Percentiles rank a stretch among this genome's conserved stretches.
Conservation (phyloP, 2,888 invertebrate genomes). For the Dryocosmus kuriphilus region DNA sequence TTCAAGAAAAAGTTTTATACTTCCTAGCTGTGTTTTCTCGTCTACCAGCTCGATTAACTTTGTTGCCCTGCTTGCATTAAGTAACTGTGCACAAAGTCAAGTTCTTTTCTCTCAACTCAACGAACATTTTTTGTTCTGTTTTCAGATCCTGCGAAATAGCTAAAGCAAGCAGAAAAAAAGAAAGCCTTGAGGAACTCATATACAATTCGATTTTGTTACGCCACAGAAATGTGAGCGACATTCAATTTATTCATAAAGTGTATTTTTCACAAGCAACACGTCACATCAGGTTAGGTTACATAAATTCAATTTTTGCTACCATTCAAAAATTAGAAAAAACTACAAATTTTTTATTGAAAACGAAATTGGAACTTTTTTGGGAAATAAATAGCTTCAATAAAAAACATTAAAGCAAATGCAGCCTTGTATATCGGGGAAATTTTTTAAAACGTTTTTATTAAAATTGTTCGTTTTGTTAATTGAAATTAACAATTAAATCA, state of each 20-base stretch:
- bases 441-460: too few relatives aligned
- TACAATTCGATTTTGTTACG: neutral
- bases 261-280: neutral
- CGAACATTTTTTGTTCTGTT: neutral
- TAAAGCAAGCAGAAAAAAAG: neutral
- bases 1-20: neutral
- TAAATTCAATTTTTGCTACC: neutral
- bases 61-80: neutral
- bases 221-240: constrained; percentile 29
- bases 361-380: neutral
- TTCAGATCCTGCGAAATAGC: neutral
- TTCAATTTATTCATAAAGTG: constrained; percentile 15
- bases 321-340: neutral
- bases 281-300: neutral
- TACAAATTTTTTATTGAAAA: too few relatives aligned
- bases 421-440: too few relatives aligned
- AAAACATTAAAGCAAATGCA: too few relatives aligned
- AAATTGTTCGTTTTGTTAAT: too few relatives aligned
- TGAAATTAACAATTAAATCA: too few relatives aligned
- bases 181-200: constrained; percentile 25
- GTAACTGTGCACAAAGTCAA: too few relatives aligned
- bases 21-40: neutral
- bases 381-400: neutral
- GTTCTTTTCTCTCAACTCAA: neutral
- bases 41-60: neutral